A percentile compares a stretch with the other conserved stretches of the same genome.
Evolutionary conservation across 2,888 invertebrate genomes (phyloP).

Genomic region (Diaprepes abbreviatus): DNA sequence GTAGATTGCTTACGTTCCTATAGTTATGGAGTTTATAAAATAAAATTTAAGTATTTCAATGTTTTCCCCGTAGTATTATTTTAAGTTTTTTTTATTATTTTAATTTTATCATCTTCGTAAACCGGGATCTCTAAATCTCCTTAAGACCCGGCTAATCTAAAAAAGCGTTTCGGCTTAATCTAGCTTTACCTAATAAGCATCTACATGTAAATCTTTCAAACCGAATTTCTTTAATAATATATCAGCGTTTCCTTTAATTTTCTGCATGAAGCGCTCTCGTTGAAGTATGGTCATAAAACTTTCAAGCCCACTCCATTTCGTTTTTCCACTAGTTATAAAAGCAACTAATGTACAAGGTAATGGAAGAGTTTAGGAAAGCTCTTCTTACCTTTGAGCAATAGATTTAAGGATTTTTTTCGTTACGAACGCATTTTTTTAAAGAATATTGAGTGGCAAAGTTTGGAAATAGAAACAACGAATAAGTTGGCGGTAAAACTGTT

Average conservation of each 20-base stretch:
- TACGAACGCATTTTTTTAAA: no score
- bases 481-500: no score
- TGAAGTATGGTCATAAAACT: conserved; percentile 33
- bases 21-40: no score
- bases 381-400: background rate
- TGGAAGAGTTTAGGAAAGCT: background rate
- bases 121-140: background rate
- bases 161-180: background rate
- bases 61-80: no score
- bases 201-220: conserved; percentile 26
- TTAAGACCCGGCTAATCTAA: background rate
- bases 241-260: conserved; percentile 34
- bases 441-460: no score
- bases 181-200: background rate
- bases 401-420: no score
- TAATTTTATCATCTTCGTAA: no score
- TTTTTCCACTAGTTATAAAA: conserved; percentile 28
- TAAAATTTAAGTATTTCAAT: no score
- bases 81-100: no score
- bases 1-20: no score
- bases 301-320: conserved; percentile 24
- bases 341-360: conserved; percentile 14
- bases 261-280: conserved; percentile 33
- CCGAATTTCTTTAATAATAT: conserved; percentile 27
- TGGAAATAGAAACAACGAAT: no score